Conservation (phyloP, 2,797 vertebrate genomes). For the Acipenser oxyrinchus region DNA sequence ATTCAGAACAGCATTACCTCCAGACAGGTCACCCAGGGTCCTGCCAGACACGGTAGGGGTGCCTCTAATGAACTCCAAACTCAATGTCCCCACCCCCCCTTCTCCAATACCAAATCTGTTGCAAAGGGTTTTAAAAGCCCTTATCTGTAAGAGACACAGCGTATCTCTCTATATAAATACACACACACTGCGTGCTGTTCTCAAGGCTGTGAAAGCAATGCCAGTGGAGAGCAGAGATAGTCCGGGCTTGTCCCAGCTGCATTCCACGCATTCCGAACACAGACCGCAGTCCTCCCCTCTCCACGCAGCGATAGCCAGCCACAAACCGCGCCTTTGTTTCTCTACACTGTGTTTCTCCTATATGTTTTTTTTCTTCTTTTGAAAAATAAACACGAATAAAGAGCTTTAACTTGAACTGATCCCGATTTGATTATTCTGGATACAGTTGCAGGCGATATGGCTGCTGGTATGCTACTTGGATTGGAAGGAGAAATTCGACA, state of each 20-base stretch:
- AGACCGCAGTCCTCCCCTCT: constrained; percentile 38
- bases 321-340: not conserved
- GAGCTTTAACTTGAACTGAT: too few species aligned
- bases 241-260: constrained; percentile 37
- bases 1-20: too few species aligned
- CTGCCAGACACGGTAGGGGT: not conserved
- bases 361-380: too few species aligned
- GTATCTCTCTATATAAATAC: constrained; percentile 21
- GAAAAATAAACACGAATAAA: too few species aligned
- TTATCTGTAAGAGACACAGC: constrained; percentile 22
- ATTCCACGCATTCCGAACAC: constrained; percentile 58
- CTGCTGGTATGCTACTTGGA: too few species aligned
- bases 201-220: constrained; percentile 21
- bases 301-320: not conserved
- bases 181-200: constrained; percentile 11
- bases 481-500: too few species aligned
- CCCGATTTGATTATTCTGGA: too few species aligned
- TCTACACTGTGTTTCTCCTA: too few species aligned
- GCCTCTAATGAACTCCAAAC: constrained; percentile 7
- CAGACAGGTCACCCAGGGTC: too few species aligned
- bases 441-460: too few species aligned
- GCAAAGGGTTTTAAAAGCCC: constrained; percentile 38
- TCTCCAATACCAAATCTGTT: constrained; percentile 23
- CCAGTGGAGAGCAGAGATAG: constrained; percentile 14
- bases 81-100: constrained; percentile 8